phyloP scores from a whole-genome alignment of 64 coral and sea anemone species.

The Montipora sp. region DNA sequence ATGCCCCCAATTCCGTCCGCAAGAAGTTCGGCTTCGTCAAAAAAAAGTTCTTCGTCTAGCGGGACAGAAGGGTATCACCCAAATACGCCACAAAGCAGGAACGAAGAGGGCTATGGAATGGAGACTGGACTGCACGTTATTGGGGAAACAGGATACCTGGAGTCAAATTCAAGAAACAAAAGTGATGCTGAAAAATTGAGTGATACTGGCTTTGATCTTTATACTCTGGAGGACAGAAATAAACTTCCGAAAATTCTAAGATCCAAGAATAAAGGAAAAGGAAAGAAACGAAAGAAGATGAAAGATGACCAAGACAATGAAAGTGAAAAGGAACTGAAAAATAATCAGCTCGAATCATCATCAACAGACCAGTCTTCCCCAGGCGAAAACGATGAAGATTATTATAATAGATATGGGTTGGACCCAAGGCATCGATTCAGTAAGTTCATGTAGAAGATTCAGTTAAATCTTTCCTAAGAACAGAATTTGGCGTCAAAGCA shows the following conservation, averaged over 20 bases:
- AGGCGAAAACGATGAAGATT: neutral
- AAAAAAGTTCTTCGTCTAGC: neutral
- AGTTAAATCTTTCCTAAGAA: too few relatives aligned
- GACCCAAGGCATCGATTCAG: constrained; percentile 18
- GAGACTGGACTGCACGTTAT: neutral
- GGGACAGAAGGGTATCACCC: neutral
- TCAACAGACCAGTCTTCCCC: neutral
- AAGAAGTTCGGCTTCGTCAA: constrained; percentile 14
- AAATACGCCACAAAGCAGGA: neutral
- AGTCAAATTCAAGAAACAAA: constrained; percentile 20
- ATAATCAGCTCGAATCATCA: neutral
- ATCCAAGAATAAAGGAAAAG: constrained; percentile 34
- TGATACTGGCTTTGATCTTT: constrained; percentile 22
- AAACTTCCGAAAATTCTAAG: constrained; percentile 44
- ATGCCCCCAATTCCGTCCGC: constrained; percentile 35
- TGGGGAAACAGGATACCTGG: constrained; percentile 18
- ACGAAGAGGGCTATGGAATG: neutral
- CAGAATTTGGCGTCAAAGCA: too few relatives aligned
- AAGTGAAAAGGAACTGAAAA: neutral
- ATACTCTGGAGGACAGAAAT: neutral
- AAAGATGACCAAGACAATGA: neutral
- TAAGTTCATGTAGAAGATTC: neutral
- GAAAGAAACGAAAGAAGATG: constrained; percentile 19
- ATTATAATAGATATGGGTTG: constrained; percentile 4
- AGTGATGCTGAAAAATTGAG: constrained; percentile 18